Evolutionary conservation across 2,113 vertebrate species (phyloP).

Genomic region (Dromiciops gliroides): DNA sequence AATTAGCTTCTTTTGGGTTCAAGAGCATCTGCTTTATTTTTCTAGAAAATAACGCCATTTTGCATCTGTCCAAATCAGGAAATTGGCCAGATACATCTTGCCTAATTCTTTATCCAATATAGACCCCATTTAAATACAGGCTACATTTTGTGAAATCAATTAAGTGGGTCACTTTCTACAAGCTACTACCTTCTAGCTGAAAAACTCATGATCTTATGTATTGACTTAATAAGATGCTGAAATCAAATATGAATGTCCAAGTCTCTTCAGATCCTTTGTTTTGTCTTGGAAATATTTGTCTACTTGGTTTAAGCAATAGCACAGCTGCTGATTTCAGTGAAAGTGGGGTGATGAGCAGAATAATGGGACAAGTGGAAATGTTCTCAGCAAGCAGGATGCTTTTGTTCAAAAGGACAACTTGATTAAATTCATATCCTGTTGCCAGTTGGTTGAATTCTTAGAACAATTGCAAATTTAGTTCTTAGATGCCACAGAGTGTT

Average conservation of each 20-base stretch:
- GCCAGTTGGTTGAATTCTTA: background rate
- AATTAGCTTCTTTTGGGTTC: background rate
- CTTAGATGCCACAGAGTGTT: background rate
- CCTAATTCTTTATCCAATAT: background rate
- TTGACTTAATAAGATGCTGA: background rate
- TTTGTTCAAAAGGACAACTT: background rate
- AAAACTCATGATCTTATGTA: background rate
- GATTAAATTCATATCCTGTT: conserved; percentile 16
- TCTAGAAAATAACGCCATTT: background rate
- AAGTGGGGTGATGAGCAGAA: background rate
- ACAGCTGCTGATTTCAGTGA: background rate
- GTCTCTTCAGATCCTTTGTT: background rate
- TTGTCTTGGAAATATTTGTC: background rate
- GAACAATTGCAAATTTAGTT: conserved; percentile 7
- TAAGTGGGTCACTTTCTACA: background rate
- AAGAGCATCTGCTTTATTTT: background rate
- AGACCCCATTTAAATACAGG: background rate
- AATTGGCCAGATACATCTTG: background rate
- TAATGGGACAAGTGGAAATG: background rate
- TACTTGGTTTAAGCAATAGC: background rate
- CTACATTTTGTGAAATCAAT: background rate
- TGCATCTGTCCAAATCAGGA: background rate
- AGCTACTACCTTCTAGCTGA: background rate
- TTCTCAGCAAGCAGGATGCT: background rate
- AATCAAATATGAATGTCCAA: background rate